Base-by-base conservation (phyloP, 2,797 vertebrate genomes). In the Pipistrellus pipistrellus region DNA sequence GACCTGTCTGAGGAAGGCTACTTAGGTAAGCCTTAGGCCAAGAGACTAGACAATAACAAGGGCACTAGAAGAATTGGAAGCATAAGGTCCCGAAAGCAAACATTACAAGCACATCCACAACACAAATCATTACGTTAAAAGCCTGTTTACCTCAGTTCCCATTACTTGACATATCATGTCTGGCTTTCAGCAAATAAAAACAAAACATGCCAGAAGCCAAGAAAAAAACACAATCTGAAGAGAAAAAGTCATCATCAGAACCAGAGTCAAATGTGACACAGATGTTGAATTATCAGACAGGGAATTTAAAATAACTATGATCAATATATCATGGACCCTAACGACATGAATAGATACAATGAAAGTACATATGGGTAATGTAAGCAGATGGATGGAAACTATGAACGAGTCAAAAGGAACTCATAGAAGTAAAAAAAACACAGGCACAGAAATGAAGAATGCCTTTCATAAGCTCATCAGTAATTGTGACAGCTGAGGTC, bases 111-210 rank as follows among this genome's bases (percentile, higher is more conserved):
- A 55, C 6, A 76, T 14, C 6, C 4, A 69, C 30, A 41, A 41
- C 15, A 71, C 53, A 80, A 53, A 55, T 92, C 32, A 83, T 75
- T 9, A 75, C 15, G 27, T n/a, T 71, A 71, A 55, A 53, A 55
- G 17, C 32, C 46, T 73, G 4, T 83, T 77, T 83, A 66, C 44
- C 30, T 71, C 12, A 46, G 11, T 76, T 62, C 12, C 62, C 64
- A 72, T 66, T 87, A 66, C 46, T 38, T 64, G 41, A 77, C 13
- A 93, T 76, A 66, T 69, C 75, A 59, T 1, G 32, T 51, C 8
- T 8, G 4, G 41, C 4, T 93, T 78, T 93, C 72, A 78, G 83
- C 15, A 87, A 57, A 83, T 87, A 72, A 57, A 48, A 73, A 83
- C 23, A 93, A 90, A 57, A 51, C 35, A 57, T 27, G 7, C 4